These are phyloP conservation scores for Leptopterna dolabrata DNA, from an alignment of 2,888 invertebrate species.

Conservation along the genomic window DNA sequence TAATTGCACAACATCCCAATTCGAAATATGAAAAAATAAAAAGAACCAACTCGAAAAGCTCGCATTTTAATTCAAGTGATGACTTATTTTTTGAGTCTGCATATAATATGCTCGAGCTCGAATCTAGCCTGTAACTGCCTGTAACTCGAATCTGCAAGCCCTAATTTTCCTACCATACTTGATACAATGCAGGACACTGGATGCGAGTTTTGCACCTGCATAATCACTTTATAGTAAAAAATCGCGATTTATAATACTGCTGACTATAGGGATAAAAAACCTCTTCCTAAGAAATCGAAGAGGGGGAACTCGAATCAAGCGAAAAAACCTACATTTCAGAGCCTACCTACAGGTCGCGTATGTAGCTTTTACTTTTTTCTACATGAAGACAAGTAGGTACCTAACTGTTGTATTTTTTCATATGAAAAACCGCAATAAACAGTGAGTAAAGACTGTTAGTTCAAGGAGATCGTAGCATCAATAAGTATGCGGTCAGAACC, in stretches of 20 bases:
- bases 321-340: too few relatives aligned
- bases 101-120: neutral
- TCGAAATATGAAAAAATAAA: constrained; percentile 17
- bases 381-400: too few relatives aligned
- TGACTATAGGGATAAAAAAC: too few relatives aligned
- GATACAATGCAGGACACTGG: too few relatives aligned
- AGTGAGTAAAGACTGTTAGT: neutral
- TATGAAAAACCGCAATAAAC: neutral
- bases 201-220: too few relatives aligned
- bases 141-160: neutral
- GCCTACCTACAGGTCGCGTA: too few relatives aligned
- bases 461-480: neutral
- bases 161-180: neutral
- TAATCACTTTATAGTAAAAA: too few relatives aligned
- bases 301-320: too few relatives aligned
- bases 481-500: neutral
- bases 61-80: constrained; percentile 15
- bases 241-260: too few relatives aligned
- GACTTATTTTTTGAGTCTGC: neutral
- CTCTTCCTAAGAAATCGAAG: too few relatives aligned
- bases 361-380: too few relatives aligned
- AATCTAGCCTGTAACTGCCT: neutral
- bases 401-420: too few relatives aligned
- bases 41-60: neutral
- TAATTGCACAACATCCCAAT: constrained; percentile 32